Base-by-base conservation (phyloP, 1,140 invertebrate species). In the Mizuhopecten yessoensis region DNA sequence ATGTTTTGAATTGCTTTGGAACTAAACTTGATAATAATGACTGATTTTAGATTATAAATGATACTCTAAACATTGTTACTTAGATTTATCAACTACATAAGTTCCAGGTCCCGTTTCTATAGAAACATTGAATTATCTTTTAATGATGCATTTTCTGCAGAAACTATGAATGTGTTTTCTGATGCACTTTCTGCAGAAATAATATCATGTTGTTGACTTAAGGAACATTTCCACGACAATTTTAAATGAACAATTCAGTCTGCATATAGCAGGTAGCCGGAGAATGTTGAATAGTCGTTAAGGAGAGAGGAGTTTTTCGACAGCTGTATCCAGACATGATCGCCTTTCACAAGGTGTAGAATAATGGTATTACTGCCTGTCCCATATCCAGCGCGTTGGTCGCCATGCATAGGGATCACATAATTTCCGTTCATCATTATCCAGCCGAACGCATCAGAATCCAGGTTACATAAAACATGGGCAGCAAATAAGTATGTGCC, bases 271-370 rank as follows among this genome's bases (percentile, higher is more conserved):
- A 96, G 92, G 90, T 95, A 95, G 17, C 96, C 96, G 13, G 96
- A 96, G 91, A 96, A 96, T 13, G 96, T 96, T 0, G 96, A 95
- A 86, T 95, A 96, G 88, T 96, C 95, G 91, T 96, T 96, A 3
- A 96, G 92, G 7, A 96, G 93, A 9, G 95, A 95, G 0, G 96
- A 96, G 87, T 95, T 95, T 90, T 96, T 96, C 34, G 92, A 94
- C 36, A 96, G 95, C 87, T 96, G 94, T 33, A 96, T 90, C 96
- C 96, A 96, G 29, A 96, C 95, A 90, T 96, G 95, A 86, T 96
- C 96, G 20, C 95, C 96, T 13, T 89, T 29, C 5, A 89, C 91
- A 2, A 96, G 93, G 23, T 94, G 91, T 10, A 96, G 92, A 87
- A 96, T 96, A 29, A 96, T 92, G 0, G 95, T 96, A 91, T 96